Evolutionary conservation across 2,113 vertebrate genomes (phyloP), one percentile per base, ranked within the genome.

Genomic region (Sturnus vulgaris): DNA sequence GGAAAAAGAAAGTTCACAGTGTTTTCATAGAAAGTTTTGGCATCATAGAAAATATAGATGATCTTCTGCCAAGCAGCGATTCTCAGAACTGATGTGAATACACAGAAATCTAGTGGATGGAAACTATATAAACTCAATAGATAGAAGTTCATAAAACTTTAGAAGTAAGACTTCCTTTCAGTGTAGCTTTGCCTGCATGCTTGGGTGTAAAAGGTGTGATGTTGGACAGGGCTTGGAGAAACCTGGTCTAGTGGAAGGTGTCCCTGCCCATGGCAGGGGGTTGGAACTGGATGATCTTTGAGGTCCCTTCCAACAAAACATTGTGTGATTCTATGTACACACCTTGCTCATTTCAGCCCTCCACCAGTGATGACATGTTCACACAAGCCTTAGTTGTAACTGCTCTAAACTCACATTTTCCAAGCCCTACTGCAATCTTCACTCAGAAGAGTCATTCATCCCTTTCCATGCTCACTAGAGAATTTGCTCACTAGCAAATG

Each of bases 21-120:
- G 13, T 73, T 94, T 95, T 79, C 83, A 81, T 49, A 90, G 95
- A 95, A 95, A 78, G 85, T 22, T 59, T 42, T 90, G 79, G 31
- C 59, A 40, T 25, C 4, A 33, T 21, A 66, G 71, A 55, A 93
- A 91, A 93, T 28, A 91, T 33, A 71, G 40, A 73, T 69, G 64
- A 59, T 15, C 31, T 88, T 85, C 82, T 94, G 25, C 46, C 46
- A 49, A 59, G 53, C 28, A 79, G n/a, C 5, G 33, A 44, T 69
- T 68, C 44, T 88, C 64, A 47, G 80, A 76, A 65, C 30, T 64
- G 52, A 66, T 39, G 66, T 21, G 24, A 93, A 82, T 61, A 61
- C 13, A 15, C 28, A 61, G 63, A 68, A 64, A 46, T 16, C 20
- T 33, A 55, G 20, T 30, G 4, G 15, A 80, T 18, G 86, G 44